These are phyloP conservation scores for Noctua pronuba DNA, from an alignment of 2,888 invertebrate species.

Conservation along the genomic window DNA sequence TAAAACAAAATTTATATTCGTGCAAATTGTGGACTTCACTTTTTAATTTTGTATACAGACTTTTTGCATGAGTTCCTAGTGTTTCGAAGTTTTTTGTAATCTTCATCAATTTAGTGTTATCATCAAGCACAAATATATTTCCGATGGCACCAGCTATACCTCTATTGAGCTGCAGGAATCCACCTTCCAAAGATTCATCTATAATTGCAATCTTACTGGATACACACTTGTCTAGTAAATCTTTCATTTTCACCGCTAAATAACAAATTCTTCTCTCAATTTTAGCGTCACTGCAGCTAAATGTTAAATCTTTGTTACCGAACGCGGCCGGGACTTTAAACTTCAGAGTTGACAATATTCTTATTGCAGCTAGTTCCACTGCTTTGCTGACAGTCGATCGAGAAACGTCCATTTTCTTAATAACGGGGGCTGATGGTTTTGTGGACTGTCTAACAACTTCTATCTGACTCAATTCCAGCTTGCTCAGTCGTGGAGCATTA, in stretches of 20 bases:
- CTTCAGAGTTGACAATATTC: not conserved
- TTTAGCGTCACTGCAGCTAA: not conserved
- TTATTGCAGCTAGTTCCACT: not conserved
- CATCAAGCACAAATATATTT: slow-evolving; percentile 7
- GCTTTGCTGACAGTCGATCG: not conserved
- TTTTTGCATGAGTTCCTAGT: not conserved
- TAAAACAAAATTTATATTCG: slow-evolving; percentile 1
- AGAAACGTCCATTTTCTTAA: not conserved
- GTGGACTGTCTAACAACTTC: not conserved
- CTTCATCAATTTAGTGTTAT: not conserved
- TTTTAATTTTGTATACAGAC: not conserved
- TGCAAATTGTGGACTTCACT: not conserved
- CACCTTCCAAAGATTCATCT: not conserved
- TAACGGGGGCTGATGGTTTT: not conserved
- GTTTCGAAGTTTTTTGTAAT: slow-evolving; percentile 5
- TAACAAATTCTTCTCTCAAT: not conserved
- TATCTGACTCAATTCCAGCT: not conserved
- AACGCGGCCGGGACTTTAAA: slow-evolving; percentile 7
- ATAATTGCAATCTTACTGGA: not conserved
- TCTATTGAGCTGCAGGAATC: slow-evolving; percentile 1
- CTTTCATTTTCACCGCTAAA: not conserved
- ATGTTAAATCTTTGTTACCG: not conserved
- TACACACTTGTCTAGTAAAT: not conserved
- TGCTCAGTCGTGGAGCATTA: not conserved
- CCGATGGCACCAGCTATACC: slow-evolving; percentile 4